Conservation (phyloP, 2,113 vertebrate species). For the Paracanthobrama guichenoti region DNA sequence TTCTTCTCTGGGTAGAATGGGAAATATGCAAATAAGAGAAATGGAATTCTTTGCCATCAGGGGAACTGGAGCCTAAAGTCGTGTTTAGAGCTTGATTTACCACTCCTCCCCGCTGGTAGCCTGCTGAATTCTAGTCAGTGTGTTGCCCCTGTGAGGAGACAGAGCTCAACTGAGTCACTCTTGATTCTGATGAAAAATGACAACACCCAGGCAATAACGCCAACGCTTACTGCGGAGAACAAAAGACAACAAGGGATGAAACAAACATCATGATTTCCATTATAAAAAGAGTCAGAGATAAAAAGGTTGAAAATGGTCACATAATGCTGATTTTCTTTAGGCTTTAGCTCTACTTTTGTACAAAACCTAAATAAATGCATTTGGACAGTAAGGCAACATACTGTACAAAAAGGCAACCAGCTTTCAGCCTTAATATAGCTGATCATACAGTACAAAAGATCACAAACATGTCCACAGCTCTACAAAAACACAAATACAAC, state of each 20-base stretch:
- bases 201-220: constrained; percentile 55
- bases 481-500: neutral
- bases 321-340: neutral
- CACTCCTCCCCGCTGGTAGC: neutral
- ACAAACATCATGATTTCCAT: constrained; percentile 41
- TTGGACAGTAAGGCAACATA: neutral
- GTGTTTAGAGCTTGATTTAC: constrained; percentile 24
- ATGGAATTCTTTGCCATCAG: neutral
- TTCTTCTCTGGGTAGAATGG: neutral
- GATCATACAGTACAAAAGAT: constrained; percentile 13
- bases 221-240: constrained; percentile 61
- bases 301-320: neutral
- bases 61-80: neutral
- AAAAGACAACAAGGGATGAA: constrained; percentile 64
- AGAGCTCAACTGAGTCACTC: constrained; percentile 48
- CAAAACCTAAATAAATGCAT: neutral
- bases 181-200: constrained; percentile 67
- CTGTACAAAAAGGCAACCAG: neutral
- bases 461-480: neutral
- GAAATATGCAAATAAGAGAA: neutral
- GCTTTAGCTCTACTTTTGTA: neutral
- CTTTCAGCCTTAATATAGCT: neutral
- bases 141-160: constrained; percentile 15
- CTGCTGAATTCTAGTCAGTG: constrained; percentile 22
- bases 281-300: neutral